A percentile compares a stretch with the other conserved stretches of the same genome.
Evolutionary conservation across 2,888 invertebrate species (phyloP).

Genomic region (Dolichomitus sp.): DNA sequence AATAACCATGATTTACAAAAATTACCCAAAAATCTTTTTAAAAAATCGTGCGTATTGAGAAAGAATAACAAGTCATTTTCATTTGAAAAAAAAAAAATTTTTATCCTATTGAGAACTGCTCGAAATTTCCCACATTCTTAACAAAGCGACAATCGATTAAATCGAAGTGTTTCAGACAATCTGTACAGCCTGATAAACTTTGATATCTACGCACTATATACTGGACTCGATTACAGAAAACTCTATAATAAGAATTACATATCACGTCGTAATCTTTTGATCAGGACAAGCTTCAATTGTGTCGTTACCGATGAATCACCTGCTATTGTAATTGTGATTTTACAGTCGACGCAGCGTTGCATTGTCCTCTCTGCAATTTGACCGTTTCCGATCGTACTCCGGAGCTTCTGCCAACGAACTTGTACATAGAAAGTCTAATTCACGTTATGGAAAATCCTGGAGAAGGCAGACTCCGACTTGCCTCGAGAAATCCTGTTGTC

Average conservation of each 20-base stretch:
- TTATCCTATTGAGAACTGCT: no score
- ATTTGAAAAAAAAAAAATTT: no score
- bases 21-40: no score
- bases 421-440: slow-evolving; percentile 90
- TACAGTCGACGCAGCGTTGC: slow-evolving; percentile 69
- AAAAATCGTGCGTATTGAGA: no score
- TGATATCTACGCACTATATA: slow-evolving; percentile 5
- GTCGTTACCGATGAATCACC: slow-evolving; percentile 1
- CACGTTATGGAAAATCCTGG: slow-evolving; percentile 85
- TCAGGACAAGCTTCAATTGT: not conserved
- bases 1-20: no score
- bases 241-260: slow-evolving; percentile 17
- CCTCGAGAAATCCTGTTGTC: slow-evolving; percentile 64
- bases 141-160: not conserved
- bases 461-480: slow-evolving; percentile 63
- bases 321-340: not conserved
- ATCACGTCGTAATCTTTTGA: not conserved
- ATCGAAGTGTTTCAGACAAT: not conserved
- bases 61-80: no score
- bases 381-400: slow-evolving; percentile 87
- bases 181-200: slow-evolving; percentile 19
- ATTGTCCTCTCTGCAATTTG: slow-evolving; percentile 89
- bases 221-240: slow-evolving; percentile 7
- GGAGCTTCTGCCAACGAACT: slow-evolving; percentile 89
- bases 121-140: no score